phyloP scores from a whole-genome alignment of 1,140 invertebrate species.

The Macrosteles quadrilineatus region DNA sequence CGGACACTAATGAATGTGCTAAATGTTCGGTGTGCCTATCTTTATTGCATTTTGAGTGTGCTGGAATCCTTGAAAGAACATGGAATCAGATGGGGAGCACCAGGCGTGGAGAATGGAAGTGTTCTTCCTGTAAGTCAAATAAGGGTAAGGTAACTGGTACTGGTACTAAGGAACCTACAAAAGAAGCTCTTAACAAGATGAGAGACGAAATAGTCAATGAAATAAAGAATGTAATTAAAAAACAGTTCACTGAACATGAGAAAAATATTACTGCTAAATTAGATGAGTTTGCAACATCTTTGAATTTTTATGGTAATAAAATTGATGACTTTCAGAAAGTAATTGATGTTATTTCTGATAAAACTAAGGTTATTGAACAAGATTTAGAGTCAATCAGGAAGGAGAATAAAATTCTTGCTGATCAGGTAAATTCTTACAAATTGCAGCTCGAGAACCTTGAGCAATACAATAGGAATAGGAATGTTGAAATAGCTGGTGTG shows the following conservation, averaged over 20 bases:
- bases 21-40: too few relatives aligned
- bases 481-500: background rate
- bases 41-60: background rate
- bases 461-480: background rate
- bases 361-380: background rate
- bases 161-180: background rate
- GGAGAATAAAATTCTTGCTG: background rate
- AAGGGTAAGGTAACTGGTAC: too few relatives aligned
- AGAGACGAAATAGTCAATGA: background rate
- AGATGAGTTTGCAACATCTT: background rate
- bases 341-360: background rate
- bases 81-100: background rate
- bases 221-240: background rate
- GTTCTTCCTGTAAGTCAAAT: background rate
- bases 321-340: background rate
- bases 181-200: background rate
- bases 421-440: background rate
- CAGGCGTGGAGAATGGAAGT: background rate
- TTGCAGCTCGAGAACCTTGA: background rate
- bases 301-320: background rate
- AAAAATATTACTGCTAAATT: background rate
- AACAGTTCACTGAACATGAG: background rate
- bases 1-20: too few relatives aligned
- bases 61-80: background rate
- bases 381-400: background rate